Percentiles rank a stretch among this genome's conserved stretches.
These are phyloP conservation scores for Peromyscus polionotus DNA, from an alignment of 2,113 vertebrate genomes.

Conservation along the genomic window DNA sequence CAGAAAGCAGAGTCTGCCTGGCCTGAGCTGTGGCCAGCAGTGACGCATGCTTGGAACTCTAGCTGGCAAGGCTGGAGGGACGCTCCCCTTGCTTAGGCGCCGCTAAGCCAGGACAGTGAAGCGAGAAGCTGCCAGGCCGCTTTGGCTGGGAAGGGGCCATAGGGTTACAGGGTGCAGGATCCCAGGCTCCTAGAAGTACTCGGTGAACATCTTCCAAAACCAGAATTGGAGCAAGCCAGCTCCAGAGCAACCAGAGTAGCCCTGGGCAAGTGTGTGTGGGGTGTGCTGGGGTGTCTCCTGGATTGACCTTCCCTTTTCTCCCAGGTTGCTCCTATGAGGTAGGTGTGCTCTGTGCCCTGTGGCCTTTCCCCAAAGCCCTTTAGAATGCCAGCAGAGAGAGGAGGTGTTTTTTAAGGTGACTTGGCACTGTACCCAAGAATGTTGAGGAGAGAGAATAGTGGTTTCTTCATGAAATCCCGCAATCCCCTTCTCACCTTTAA, in stretches of 20 bases:
- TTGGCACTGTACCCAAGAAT: not conserved
- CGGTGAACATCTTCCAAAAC: not conserved
- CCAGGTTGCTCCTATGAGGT: not conserved
- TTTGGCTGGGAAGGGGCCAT: not conserved
- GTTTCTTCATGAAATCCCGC: not conserved
- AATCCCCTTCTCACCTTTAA: not conserved
- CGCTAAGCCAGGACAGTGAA: slow-evolving; percentile 47
- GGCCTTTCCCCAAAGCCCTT: not conserved
- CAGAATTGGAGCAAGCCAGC: not conserved
- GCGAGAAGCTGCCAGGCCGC: slow-evolving; percentile 1
- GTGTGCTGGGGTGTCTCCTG: too few relatives aligned
- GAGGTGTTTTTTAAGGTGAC: not conserved
- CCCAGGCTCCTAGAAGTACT: not conserved
- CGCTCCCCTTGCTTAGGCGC: slow-evolving; percentile 38
- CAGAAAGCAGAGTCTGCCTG: not conserved
- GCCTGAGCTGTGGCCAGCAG: slow-evolving; percentile 28
- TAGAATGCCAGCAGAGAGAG: not conserved
- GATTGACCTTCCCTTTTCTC: not conserved
- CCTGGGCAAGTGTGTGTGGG: not conserved
- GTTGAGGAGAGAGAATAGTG: not conserved
- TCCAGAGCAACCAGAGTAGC: not conserved
- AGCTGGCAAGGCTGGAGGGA: slow-evolving; percentile 43
- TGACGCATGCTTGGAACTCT: slow-evolving; percentile 63
- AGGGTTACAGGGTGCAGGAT: not conserved
- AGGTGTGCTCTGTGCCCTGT: not conserved